These are phyloP conservation scores for Muschampia plurimacula DNA, from an alignment of 2,888 invertebrate genomes.

Conservation along the genomic window DNA sequence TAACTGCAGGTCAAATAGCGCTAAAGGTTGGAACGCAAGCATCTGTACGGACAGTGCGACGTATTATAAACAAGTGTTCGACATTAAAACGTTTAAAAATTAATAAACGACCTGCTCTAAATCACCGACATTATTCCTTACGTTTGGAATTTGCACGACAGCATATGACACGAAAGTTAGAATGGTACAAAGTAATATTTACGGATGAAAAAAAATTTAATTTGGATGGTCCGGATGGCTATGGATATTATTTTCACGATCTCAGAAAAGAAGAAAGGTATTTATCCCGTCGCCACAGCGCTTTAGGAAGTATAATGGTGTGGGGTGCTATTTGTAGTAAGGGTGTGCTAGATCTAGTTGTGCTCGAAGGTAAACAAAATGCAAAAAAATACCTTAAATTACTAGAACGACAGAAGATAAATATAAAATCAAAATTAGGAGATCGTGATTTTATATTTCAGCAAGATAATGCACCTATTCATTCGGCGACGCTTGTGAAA, in stretches of 20 bases:
- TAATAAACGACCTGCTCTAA: no score
- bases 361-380: background rate
- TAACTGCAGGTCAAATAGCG: no score
- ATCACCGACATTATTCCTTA: no score
- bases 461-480: background rate
- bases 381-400: background rate
- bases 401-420: background rate
- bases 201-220: conserved; percentile 2
- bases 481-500: background rate
- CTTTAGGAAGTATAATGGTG: background rate
- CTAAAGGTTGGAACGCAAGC: no score
- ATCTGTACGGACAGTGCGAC: no score
- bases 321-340: background rate
- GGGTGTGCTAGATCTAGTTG: background rate
- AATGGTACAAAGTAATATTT: background rate
- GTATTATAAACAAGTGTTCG: no score
- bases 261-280: background rate
- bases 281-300: background rate
- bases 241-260: background rate
- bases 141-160: no score
- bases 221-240: conserved; percentile 2
- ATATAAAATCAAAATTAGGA: background rate
- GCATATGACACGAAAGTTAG: no score
- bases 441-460: background rate
- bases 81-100: no score